Conservation (phyloP, 2,113 vertebrate species). For the Pipa parva region DNA sequence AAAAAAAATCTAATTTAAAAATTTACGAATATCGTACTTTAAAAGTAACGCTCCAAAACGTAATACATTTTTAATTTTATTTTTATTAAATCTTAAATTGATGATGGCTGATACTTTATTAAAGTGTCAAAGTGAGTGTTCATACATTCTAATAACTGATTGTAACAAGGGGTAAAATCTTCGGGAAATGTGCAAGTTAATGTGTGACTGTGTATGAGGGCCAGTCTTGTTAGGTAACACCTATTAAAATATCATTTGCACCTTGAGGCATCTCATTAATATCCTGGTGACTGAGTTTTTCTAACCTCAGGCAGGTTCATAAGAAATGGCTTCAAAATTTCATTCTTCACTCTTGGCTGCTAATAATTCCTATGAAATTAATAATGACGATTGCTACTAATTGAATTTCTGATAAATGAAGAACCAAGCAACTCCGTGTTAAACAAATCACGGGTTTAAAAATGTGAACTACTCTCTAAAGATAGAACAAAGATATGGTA, state of each 20-base stretch:
- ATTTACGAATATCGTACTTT: slow-evolving; percentile 46
- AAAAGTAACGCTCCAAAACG: slow-evolving; percentile 51
- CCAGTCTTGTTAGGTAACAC: slow-evolving; percentile 82
- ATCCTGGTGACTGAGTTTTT: slow-evolving; percentile 74
- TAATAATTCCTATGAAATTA: slow-evolving; percentile 72
- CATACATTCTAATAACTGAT: slow-evolving; percentile 73
- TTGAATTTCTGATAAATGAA: slow-evolving; percentile 67
- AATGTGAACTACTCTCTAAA: slow-evolving; percentile 20
- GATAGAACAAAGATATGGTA: slow-evolving; percentile 24
- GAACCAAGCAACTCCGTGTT: slow-evolving; percentile 39
- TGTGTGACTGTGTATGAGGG: slow-evolving; percentile 61
- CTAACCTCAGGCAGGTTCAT: slow-evolving; percentile 74
- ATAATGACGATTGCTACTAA: slow-evolving; percentile 59
- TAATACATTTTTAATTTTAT: slow-evolving; percentile 72
- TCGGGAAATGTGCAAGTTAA: slow-evolving; percentile 52
- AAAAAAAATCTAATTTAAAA: slow-evolving; percentile 19
- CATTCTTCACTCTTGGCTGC: slow-evolving; percentile 58
- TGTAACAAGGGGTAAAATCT: slow-evolving; percentile 67
- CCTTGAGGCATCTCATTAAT: slow-evolving; percentile 97
- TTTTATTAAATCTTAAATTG: slow-evolving; percentile 68
- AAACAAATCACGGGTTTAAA: slow-evolving; percentile 34
- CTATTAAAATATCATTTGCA: slow-evolving; percentile 98
- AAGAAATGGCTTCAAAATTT: slow-evolving; percentile 64
- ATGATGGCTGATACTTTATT: slow-evolving; percentile 75
- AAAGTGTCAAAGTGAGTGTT: slow-evolving; percentile 69